Percentiles rank a stretch among this genome's conserved stretches.
Evolutionary conservation across 2,888 invertebrate species (phyloP).

Genomic region (Portevinia maculata): DNA sequence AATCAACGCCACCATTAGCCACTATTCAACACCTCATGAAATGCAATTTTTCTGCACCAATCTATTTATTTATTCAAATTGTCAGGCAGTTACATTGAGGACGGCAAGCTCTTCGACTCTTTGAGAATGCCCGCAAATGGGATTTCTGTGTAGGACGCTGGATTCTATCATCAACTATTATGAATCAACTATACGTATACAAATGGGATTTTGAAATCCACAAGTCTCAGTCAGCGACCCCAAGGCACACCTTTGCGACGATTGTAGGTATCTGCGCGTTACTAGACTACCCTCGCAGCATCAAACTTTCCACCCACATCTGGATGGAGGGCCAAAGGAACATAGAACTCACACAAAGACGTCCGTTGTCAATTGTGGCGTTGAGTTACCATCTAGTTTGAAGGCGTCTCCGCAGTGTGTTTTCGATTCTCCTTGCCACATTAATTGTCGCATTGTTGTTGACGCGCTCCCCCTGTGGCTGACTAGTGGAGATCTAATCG

Average conservation of each 20-base stretch:
- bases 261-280: conserved; percentile 4
- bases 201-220: background rate
- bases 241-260: conserved; percentile 39
- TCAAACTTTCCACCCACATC: conserved; percentile 51
- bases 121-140: conserved; percentile 38
- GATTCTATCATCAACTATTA: conserved; percentile 50
- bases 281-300: conserved; percentile 14
- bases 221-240: conserved; percentile 30
- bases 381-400: conserved; percentile 20
- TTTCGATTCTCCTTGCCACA: conserved; percentile 32
- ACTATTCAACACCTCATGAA: conserved; percentile 32
- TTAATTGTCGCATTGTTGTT: conserved; percentile 68
- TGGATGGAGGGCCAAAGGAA: conserved; percentile 13
- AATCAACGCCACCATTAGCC: conserved; percentile 62
- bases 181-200: conserved; percentile 7
- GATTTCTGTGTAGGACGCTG: conserved; percentile 61
- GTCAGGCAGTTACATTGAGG: conserved; percentile 31
- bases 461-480: conserved; percentile 3
- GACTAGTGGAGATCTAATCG: conserved; percentile 54
- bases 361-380: too few species aligned
- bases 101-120: conserved; percentile 4
- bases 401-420: background rate
- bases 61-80: conserved; percentile 66
- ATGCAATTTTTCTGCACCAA: conserved; percentile 33
- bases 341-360: background rate